phyloP scores from a whole-genome alignment of 2,888 invertebrate genomes.

The Drosophila falleni region DNA sequence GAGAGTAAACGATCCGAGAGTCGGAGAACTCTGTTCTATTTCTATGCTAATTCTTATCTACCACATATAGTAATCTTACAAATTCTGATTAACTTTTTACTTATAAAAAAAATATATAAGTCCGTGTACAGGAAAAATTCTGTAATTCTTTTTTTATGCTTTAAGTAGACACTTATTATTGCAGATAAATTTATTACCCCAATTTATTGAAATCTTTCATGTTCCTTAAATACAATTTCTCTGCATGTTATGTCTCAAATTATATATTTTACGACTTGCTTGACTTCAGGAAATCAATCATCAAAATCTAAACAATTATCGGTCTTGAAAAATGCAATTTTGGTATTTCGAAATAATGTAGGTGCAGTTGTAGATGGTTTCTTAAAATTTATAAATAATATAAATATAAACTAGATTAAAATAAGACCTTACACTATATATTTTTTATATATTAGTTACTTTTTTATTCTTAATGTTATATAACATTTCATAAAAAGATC shows the following conservation, averaged over 20 bases:
- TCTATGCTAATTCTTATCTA: constrained; percentile 43
- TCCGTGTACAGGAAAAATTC: neutral
- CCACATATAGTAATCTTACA: constrained; percentile 10
- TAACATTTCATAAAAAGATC: no score
- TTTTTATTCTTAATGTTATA: neutral
- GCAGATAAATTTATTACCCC: neutral
- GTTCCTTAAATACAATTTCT: neutral
- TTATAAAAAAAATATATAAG: neutral
- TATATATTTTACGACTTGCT: constrained; percentile 5
- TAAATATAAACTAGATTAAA: no score
- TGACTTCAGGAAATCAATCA: neutral
- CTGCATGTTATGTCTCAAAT: constrained; percentile 8
- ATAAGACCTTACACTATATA: no score
- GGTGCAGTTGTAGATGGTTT: no score
- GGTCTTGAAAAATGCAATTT: neutral
- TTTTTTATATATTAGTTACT: neutral
- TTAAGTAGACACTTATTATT: neutral
- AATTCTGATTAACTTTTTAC: neutral
- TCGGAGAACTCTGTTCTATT: neutral
- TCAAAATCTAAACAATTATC: neutral
- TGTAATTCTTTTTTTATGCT: neutral
- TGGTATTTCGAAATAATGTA: neutral
- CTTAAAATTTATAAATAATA: no score
- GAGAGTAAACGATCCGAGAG: constrained; percentile 3
- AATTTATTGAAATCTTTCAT: constrained; percentile 4